Conservation (phyloP, 1,140 invertebrate species). For the Drusus annulatus region DNA sequence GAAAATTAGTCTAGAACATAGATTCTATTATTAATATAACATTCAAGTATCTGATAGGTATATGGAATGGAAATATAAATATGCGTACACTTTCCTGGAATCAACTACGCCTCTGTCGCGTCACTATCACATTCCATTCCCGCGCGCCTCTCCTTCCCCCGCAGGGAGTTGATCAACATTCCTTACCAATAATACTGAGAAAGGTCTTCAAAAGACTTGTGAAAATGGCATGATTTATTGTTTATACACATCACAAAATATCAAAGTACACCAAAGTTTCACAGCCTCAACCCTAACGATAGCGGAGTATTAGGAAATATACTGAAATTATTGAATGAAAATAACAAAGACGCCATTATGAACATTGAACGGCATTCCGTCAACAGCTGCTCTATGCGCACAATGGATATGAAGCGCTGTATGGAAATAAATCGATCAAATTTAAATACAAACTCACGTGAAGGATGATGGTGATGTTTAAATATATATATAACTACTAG, state of each 20-base stretch:
- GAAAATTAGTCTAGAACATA: too few species aligned
- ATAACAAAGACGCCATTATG: constrained; percentile 13
- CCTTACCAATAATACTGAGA: too few species aligned
- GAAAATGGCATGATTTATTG: too few species aligned
- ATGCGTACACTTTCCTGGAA: constrained; percentile 22
- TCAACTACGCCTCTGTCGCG: constrained; percentile 6
- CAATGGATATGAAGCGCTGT: not conserved
- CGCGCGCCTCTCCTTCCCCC: not conserved
- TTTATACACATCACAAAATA: too few species aligned
- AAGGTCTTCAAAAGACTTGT: too few species aligned
- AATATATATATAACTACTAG: not conserved
- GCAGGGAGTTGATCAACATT: not conserved
- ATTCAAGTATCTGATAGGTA: not conserved
- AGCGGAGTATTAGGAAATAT: not conserved
- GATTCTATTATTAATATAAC: too few species aligned
- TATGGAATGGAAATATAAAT: not conserved
- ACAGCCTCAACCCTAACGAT: too few species aligned
- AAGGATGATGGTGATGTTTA: constrained; percentile 2
- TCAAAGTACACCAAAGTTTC: too few species aligned
- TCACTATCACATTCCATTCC: constrained; percentile 20
- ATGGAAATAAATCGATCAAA: not conserved
- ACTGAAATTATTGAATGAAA: not conserved
- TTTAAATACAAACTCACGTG: not conserved
- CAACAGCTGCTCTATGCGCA: constrained; percentile 10
- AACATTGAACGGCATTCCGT: not conserved